Percentiles rank a stretch among this genome's conserved stretches.
These are phyloP conservation scores for Grantiella picta DNA, from an alignment of 2,113 vertebrate genomes.

Conservation along the genomic window DNA sequence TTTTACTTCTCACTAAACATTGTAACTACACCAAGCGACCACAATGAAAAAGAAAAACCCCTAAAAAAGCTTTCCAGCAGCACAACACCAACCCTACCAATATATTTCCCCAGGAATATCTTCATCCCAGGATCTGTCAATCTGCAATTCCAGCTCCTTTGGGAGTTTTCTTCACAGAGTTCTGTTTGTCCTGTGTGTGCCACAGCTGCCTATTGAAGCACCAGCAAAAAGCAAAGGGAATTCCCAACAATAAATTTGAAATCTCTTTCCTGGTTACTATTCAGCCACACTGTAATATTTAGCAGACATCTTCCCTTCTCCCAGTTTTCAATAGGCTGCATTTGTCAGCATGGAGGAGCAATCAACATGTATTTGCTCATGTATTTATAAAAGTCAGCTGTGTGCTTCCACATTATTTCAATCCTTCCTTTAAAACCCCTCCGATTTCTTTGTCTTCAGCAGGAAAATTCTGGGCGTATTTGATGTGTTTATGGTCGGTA, in stretches of 20 bases:
- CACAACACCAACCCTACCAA: background rate
- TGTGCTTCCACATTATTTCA: background rate
- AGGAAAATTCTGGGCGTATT: background rate
- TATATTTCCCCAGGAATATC: background rate
- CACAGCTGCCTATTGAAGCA: conserved; percentile 27
- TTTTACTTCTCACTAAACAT: background rate
- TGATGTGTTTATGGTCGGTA: too few species aligned
- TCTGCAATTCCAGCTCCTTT: background rate
- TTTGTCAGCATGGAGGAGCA: conserved; percentile 57
- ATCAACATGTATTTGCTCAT: conserved; percentile 51
- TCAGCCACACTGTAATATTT: background rate
- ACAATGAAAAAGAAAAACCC: background rate
- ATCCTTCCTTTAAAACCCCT: background rate
- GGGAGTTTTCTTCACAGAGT: background rate
- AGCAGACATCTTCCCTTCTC: conserved; percentile 49
- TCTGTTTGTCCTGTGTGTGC: conserved; percentile 21
- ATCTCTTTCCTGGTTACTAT: conserved; percentile 55
- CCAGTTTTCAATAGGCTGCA: conserved; percentile 25
- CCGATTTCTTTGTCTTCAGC: background rate
- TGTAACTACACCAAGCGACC: background rate
- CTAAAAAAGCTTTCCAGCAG: background rate
- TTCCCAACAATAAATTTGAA: conserved; percentile 57
- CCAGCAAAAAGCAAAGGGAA: conserved; percentile 26
- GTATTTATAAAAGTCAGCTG: conserved; percentile 54
- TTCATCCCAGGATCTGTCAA: background rate